These are phyloP conservation scores for Tinea pellionella DNA, from an alignment of 2,888 invertebrate species.

Conservation along the genomic window DNA sequence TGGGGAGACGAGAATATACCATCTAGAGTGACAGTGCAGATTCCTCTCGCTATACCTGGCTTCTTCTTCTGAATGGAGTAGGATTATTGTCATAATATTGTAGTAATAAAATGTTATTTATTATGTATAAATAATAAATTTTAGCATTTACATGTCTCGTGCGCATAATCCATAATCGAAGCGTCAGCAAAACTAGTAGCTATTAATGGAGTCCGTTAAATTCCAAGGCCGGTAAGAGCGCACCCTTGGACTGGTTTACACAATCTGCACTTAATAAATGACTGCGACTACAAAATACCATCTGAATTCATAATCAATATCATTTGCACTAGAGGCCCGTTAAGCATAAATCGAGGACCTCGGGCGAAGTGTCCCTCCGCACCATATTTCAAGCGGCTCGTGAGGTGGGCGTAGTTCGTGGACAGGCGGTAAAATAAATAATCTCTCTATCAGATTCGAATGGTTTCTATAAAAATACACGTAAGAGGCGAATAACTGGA, in stretches of 20 bases:
- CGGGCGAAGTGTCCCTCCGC: neutral
- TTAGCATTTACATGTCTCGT: too few species aligned
- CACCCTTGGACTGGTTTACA: constrained; percentile 14
- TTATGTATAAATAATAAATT: too few species aligned
- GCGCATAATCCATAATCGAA: neutral
- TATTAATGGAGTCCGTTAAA: constrained; percentile 25
- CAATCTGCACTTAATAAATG: constrained; percentile 16
- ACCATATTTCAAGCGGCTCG: constrained; percentile 12
- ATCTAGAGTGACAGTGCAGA: too few species aligned
- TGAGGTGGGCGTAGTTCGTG: constrained; percentile 13
- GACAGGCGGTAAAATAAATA: constrained; percentile 14
- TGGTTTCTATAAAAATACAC: constrained; percentile 10
- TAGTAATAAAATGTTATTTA: too few species aligned
- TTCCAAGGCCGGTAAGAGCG: constrained; percentile 42
- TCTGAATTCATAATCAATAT: constrained; percentile 40
- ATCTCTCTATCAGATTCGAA: constrained; percentile 14
- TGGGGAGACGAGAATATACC: too few species aligned
- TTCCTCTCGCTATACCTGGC: too few species aligned
- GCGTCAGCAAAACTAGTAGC: neutral
- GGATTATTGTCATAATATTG: too few species aligned
- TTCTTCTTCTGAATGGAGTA: too few species aligned
- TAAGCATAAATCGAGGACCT: constrained; percentile 20
- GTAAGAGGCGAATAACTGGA: constrained; percentile 15
- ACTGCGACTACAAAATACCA: constrained; percentile 23
- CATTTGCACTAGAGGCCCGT: constrained; percentile 26